phyloP scores from a whole-genome alignment of 1,140 invertebrate species.

The Lasaia peninsularis region DNA sequence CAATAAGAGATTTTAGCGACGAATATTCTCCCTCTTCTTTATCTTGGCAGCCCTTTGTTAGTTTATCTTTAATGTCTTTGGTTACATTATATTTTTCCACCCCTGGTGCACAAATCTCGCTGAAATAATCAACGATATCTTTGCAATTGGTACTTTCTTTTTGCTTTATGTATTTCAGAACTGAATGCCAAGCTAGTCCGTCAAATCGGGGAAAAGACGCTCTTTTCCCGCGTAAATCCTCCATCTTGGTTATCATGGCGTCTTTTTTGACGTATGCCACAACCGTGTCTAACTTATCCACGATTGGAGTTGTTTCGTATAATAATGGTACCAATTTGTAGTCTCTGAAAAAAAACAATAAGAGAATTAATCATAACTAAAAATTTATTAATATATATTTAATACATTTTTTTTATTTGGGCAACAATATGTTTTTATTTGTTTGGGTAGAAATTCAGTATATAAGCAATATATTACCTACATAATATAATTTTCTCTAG shows the following conservation, averaged over 20 bases:
- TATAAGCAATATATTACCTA: too few species aligned
- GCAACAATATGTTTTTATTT: too few species aligned
- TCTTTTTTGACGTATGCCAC: constrained; percentile 84
- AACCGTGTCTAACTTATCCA: constrained; percentile 80
- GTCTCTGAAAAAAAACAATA: constrained; percentile 73
- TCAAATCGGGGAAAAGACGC: constrained; percentile 84
- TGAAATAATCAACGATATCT: constrained; percentile 79
- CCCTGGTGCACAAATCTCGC: constrained; percentile 79
- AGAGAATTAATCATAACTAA: too few species aligned
- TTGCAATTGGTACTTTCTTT: constrained; percentile 68
- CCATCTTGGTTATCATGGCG: constrained; percentile 77
- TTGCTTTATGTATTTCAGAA: constrained; percentile 76
- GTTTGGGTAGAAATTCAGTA: too few species aligned
- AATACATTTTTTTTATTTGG: too few species aligned
- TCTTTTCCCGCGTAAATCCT: constrained; percentile 81
- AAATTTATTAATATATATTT: too few species aligned
- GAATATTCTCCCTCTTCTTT: constrained; percentile 77
- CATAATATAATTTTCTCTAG: too few species aligned
- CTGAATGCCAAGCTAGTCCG: constrained; percentile 82
- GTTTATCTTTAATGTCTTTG: constrained; percentile 27
- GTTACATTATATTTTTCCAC: constrained; percentile 38
- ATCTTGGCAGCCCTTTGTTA: constrained; percentile 45
- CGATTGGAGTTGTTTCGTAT: constrained; percentile 80
- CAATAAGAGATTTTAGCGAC: constrained; percentile 88
- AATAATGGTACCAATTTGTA: constrained; percentile 82